These are phyloP conservation scores for Lordiphosa collinella DNA, from an alignment of 1,140 invertebrate genomes.

Conservation along the genomic window DNA sequence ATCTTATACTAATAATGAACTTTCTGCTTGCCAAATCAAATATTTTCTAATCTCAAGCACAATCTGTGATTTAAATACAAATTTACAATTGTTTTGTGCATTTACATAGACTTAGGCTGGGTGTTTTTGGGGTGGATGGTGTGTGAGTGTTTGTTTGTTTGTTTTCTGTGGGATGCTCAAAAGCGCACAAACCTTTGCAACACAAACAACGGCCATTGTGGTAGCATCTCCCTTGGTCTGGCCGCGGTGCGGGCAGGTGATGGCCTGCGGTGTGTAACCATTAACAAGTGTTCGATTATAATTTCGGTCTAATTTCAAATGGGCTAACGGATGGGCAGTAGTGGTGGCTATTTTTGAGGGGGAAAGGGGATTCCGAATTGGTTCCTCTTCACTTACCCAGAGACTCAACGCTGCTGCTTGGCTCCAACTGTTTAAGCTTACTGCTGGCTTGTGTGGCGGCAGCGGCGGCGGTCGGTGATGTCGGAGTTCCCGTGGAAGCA, in stretches of 20 bases:
- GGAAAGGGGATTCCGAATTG: neutral
- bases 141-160: conserved; percentile 5
- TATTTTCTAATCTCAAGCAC: too few species aligned
- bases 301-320: conserved; percentile 20
- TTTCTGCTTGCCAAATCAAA: too few species aligned
- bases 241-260: conserved; percentile 41
- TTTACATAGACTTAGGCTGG: neutral
- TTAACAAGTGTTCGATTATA: conserved; percentile 45
- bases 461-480: conserved; percentile 29
- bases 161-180: conserved; percentile 26
- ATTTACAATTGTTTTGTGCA: conserved; percentile 9
- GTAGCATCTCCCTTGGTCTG: conserved; percentile 55
- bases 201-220: conserved; percentile 46
- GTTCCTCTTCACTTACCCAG: conserved; percentile 57
- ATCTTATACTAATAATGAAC: too few species aligned
- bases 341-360: neutral
- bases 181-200: conserved; percentile 68
- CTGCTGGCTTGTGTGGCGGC: conserved; percentile 36
- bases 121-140: conserved; percentile 4
- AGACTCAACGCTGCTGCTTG: conserved; percentile 70
- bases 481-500: conserved; percentile 14
- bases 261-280: conserved; percentile 51
- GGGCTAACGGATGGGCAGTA: conserved; percentile 19
- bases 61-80: neutral
- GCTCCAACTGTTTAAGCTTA: conserved; percentile 40